Conservation (phyloP, 1,140 invertebrate species). For the Lethrus apterus region DNA sequence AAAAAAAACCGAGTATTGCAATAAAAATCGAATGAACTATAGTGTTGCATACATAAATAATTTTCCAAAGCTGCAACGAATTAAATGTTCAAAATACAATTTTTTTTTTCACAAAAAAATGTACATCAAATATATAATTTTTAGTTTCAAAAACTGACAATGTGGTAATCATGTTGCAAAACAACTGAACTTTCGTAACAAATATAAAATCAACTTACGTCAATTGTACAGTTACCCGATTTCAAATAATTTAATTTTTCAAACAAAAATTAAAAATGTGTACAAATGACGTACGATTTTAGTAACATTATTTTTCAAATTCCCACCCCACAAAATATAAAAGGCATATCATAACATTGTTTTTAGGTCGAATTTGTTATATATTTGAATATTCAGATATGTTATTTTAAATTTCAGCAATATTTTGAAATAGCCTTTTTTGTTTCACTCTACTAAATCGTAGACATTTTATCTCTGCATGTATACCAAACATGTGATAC, state of each 20-base stretch:
- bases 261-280: slow-evolving; percentile 4
- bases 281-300: no score
- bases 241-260: background rate
- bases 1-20: slow-evolving; percentile 16
- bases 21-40: slow-evolving; percentile 10
- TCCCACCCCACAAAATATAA: background rate
- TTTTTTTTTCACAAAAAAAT: slow-evolving; percentile 10
- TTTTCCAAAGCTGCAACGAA: background rate
- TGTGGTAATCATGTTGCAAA: no score
- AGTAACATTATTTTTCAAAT: background rate
- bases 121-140: background rate
- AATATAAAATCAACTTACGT: no score
- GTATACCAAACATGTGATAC: no score
- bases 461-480: no score
- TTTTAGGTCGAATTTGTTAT: background rate
- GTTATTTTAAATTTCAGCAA: no score
- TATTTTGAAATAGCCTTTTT: background rate
- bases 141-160: no score
- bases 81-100: background rate
- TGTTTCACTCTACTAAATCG: background rate
- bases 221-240: no score
- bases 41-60: slow-evolving; percentile 8
- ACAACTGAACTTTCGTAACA: background rate
- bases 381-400: no score
- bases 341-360: background rate